Conservation (phyloP, 2,797 vertebrate species). For the Phrynocephalus forsythii region DNA sequence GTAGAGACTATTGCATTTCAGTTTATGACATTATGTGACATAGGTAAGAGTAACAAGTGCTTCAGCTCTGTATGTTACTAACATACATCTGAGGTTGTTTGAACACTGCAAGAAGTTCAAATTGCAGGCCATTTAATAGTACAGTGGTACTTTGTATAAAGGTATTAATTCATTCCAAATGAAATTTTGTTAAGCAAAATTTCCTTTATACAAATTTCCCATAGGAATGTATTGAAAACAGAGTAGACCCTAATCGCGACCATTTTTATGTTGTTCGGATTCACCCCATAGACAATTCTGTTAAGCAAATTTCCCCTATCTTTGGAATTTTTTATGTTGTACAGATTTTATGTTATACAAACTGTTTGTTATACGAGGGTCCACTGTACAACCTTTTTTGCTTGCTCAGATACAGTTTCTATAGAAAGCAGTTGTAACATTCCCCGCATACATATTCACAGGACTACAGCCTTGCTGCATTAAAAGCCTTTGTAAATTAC, state of each 20-base stretch:
- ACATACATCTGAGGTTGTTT: neutral
- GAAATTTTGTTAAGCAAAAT: no score
- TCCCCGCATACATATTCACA: neutral
- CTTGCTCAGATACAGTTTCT: neutral
- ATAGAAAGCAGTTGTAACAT: neutral
- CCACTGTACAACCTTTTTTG: neutral
- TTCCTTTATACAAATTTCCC: no score
- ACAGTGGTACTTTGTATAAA: no score
- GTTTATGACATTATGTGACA: neutral
- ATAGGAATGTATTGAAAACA: no score
- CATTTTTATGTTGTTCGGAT: no score
- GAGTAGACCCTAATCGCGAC: no score
- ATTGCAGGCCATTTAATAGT: neutral
- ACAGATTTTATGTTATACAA: no score
- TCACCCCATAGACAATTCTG: no score
- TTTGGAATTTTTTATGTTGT: no score
- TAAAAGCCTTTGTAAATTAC: neutral
- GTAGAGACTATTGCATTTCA: neutral
- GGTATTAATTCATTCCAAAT: no score
- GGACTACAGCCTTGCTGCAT: neutral
- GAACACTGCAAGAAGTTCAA: neutral
- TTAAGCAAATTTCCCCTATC: no score
- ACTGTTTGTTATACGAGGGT: no score
- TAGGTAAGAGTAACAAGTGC: neutral
- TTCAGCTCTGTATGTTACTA: neutral